phyloP scores from a whole-genome alignment of 2,113 vertebrate genomes.

The Sturnira hondurensis region DNA sequence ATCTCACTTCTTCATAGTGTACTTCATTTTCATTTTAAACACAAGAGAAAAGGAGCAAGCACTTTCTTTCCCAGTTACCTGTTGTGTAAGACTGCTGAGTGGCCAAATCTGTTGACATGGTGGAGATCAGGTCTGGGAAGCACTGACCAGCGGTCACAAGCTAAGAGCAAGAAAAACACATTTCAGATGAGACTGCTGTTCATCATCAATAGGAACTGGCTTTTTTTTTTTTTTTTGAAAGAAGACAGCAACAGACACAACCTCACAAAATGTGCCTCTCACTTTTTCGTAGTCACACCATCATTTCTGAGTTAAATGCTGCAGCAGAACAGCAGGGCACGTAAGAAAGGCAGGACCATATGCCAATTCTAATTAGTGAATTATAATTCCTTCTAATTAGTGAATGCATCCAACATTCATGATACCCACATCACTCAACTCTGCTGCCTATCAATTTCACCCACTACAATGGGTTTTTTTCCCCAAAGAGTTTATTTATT shows the following conservation, averaged over 20 bases:
- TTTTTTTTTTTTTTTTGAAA: background rate
- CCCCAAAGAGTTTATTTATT: no score
- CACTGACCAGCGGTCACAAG: constrained; percentile 93
- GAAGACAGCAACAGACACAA: background rate
- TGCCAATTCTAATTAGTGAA: background rate
- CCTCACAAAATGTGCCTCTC: background rate
- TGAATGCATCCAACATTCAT: background rate
- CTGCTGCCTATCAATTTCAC: background rate
- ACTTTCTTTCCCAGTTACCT: constrained; percentile 80
- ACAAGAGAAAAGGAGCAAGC: background rate
- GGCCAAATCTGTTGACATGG: constrained; percentile 95
- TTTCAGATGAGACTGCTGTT: constrained; percentile 25
- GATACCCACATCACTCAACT: background rate
- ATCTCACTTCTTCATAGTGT: background rate
- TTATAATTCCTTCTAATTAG: background rate
- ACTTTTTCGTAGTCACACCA: background rate
- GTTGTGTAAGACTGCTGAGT: constrained; percentile 90
- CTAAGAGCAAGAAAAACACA: constrained; percentile 75
- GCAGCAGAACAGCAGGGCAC: background rate
- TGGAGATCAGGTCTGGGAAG: constrained; percentile 90
- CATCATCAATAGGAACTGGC: background rate
- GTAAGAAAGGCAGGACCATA: background rate
- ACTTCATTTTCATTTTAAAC: constrained; percentile 27
- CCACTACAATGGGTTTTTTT: background rate
- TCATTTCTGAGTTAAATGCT: background rate